phyloP scores from a whole-genome alignment of 2,113 vertebrate species.

The Pelecanoides urinatrix region DNA sequence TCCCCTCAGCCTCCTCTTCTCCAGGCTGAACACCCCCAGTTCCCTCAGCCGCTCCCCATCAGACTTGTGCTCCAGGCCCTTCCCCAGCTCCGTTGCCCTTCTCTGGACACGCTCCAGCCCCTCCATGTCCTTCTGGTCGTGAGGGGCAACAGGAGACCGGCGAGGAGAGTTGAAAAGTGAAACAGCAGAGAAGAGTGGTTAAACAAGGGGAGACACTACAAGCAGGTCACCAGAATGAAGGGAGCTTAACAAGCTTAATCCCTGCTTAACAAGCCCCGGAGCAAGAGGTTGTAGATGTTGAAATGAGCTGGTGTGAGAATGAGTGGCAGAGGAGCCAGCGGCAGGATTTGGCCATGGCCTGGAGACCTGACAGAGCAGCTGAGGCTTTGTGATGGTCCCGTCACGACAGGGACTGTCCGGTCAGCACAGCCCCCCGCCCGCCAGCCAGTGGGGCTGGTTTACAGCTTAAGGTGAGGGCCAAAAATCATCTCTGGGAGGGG shows the following conservation, averaged over 20 bases:
- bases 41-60: no score
- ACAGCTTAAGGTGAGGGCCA: no score
- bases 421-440: neutral
- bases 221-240: neutral
- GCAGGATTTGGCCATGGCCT: neutral
- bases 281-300: neutral
- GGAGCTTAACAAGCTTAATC: no score
- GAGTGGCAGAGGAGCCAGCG: neutral
- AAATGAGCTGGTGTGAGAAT: neutral
- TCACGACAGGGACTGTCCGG: neutral
- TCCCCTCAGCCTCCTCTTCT: no score
- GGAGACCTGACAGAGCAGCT: neutral
- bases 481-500: neutral
- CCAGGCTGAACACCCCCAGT: no score
- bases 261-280: neutral
- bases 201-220: neutral
- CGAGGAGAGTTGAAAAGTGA: neutral
- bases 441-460: neutral
- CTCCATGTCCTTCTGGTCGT: no score
- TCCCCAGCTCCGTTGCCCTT: no score
- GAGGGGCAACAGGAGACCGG: neutral
- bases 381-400: neutral
- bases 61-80: no score
- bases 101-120: no score
- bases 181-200: neutral